Conservation (phyloP, 2,888 invertebrate species). For the Luperina testacea region DNA sequence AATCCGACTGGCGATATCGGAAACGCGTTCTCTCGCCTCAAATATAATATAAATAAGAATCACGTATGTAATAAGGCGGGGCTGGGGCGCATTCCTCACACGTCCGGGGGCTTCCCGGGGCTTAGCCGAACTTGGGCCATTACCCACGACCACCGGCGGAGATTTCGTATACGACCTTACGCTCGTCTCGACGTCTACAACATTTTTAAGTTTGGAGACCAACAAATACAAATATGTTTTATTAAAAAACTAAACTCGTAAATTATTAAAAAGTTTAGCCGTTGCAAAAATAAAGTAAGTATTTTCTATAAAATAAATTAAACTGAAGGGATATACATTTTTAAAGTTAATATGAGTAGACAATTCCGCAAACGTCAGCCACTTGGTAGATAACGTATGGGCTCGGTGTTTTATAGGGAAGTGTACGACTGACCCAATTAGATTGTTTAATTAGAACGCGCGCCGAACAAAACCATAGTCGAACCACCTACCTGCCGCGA, state of each 20-base stretch:
- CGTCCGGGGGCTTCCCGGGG: conserved; percentile 83
- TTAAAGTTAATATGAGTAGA: neutral
- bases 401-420: conserved; percentile 55
- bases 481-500: conserved; percentile 2
- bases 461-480: conserved; percentile 14
- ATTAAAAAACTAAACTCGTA: conserved; percentile 55
- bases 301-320: conserved; percentile 15
- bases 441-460: conserved; percentile 71
- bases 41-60: conserved; percentile 90
- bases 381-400: conserved; percentile 34
- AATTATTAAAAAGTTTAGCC: conserved; percentile 34
- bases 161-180: conserved; percentile 76
- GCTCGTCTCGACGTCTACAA: conserved; percentile 67
- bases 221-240: conserved; percentile 54
- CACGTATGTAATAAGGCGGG: conserved; percentile 89
- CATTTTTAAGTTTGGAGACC: conserved; percentile 68
- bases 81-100: conserved; percentile 85
- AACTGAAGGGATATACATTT: neutral
- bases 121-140: conserved; percentile 87
- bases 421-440: conserved; percentile 70
- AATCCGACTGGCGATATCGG: conserved; percentile 85
- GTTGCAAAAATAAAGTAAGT: conserved; percentile 23
- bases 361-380: neutral
- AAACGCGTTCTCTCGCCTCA: conserved; percentile 73
- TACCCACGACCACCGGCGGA: conserved; percentile 78